Evolutionary conservation across 2,888 invertebrate genomes (phyloP).

Genomic region (Drosophila stalkeri): DNA sequence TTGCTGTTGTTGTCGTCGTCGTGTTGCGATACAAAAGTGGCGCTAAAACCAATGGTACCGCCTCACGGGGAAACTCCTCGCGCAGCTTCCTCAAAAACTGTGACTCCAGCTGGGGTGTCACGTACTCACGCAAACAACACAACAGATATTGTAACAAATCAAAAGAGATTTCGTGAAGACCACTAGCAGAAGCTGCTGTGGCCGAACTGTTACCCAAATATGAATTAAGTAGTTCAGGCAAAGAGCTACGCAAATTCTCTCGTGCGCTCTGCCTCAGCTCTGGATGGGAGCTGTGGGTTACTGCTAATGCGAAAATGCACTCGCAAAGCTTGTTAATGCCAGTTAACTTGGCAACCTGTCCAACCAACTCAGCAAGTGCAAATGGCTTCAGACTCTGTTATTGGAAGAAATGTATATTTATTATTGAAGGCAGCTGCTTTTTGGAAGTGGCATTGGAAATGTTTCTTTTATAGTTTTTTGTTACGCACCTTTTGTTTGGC

Average conservation of each 20-base stretch:
- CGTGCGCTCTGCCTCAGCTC: constrained; percentile 91
- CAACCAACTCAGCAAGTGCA: constrained; percentile 91
- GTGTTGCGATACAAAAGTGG: constrained; percentile 90
- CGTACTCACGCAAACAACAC: constrained; percentile 86
- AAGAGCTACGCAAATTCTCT: constrained; percentile 92
- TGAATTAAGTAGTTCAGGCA: constrained; percentile 93
- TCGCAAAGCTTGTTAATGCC: constrained; percentile 95
- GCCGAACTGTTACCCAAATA: constrained; percentile 92
- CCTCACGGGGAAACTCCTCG: constrained; percentile 94
- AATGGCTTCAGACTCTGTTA: constrained; percentile 91
- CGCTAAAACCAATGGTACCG: constrained; percentile 95
- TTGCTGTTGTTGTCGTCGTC: constrained; percentile 10
- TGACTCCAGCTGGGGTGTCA: constrained; percentile 77
- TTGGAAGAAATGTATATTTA: neutral
- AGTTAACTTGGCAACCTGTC: constrained; percentile 93
- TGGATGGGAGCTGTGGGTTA: constrained; percentile 91
- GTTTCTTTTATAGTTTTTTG: too few relatives aligned
- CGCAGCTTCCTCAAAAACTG: constrained; percentile 92
- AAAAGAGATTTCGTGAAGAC: constrained; percentile 95
- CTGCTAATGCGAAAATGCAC: constrained; percentile 94
- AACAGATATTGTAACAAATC: constrained; percentile 95
- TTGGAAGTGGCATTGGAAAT: neutral
- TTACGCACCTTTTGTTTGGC: constrained; percentile 89
- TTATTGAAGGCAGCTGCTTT: neutral
- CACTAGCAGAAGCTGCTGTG: constrained; percentile 82